Conservation (phyloP, 23 tunicate species). For the Clavelina lepadiformis region DNA sequence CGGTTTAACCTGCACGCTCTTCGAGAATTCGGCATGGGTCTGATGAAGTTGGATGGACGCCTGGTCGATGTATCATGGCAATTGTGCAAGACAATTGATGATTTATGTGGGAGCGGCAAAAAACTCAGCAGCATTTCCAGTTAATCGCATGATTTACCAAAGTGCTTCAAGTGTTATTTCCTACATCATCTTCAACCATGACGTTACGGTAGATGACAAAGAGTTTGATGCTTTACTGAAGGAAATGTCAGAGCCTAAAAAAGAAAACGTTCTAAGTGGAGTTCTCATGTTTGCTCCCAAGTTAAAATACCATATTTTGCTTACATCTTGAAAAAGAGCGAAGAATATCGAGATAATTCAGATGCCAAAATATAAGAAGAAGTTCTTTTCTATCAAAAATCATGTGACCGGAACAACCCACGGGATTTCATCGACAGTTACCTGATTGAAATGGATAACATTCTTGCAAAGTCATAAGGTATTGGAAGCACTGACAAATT, state of each 20-base stretch:
- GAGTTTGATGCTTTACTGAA: constrained; percentile 23
- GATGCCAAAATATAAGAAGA: constrained; percentile 3
- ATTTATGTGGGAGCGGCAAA: neutral
- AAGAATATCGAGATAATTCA: neutral
- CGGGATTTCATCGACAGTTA: no score
- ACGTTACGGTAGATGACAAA: constrained; percentile 11
- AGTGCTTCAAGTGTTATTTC: constrained; percentile 32
- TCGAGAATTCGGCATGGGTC: constrained; percentile 60
- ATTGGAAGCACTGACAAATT: no score
- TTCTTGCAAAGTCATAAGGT: no score
- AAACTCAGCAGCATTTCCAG: neutral
- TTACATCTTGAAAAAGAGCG: neutral
- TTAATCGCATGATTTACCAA: constrained; percentile 22
- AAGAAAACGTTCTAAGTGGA: constrained; percentile 12
- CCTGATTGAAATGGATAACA: constrained; percentile 24
- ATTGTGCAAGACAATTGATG: neutral
- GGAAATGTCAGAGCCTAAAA: constrained; percentile 12
- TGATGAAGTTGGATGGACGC: constrained; percentile 26
- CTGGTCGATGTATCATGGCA: constrained; percentile 1
- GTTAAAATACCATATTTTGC: constrained; percentile 18
- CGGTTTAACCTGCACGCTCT: constrained; percentile 38
- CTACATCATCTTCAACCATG: constrained; percentile 21
- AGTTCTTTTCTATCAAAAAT: constrained; percentile 5
- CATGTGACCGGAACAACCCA: constrained; percentile 22
- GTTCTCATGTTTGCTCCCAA: constrained; percentile 19